Evolutionary conservation across 2,888 invertebrate genomes (phyloP).

Genomic region (Ornithoptera alexandrae): DNA sequence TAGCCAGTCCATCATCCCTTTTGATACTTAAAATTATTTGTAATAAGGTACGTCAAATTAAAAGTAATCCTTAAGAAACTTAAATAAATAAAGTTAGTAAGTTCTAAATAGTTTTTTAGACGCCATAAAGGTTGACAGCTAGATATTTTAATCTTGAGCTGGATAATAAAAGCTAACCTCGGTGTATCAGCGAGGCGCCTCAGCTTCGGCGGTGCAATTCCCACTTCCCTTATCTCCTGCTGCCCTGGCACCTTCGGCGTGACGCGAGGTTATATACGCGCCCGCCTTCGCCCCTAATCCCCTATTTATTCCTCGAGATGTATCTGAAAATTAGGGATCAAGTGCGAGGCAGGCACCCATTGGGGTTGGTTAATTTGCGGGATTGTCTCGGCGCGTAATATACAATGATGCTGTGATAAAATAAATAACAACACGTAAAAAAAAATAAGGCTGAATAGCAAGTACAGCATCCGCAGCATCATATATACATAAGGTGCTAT

Average conservation of each 20-base stretch:
- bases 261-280: constrained; percentile 77
- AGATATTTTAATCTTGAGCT: no score
- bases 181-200: not conserved
- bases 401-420: constrained; percentile 44
- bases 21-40: no score
- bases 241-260: constrained; percentile 56
- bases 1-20: no score
- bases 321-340: constrained; percentile 81
- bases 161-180: constrained; percentile 3
- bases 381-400: constrained; percentile 45
- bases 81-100: no score
- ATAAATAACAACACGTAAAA: constrained; percentile 36
- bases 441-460: no score
- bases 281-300: constrained; percentile 73
- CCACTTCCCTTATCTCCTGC: constrained; percentile 65
- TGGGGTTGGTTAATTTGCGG: constrained; percentile 68
- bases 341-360: constrained; percentile 54
- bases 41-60: no score
- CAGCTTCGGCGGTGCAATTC: constrained; percentile 59
- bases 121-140: no score
- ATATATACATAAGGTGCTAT: no score
- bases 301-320: constrained; percentile 78
- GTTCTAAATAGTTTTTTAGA: no score
- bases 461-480: no score
- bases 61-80: no score